phyloP scores from a whole-genome alignment of 2,113 vertebrate species.

The Sula dactylatra region DNA sequence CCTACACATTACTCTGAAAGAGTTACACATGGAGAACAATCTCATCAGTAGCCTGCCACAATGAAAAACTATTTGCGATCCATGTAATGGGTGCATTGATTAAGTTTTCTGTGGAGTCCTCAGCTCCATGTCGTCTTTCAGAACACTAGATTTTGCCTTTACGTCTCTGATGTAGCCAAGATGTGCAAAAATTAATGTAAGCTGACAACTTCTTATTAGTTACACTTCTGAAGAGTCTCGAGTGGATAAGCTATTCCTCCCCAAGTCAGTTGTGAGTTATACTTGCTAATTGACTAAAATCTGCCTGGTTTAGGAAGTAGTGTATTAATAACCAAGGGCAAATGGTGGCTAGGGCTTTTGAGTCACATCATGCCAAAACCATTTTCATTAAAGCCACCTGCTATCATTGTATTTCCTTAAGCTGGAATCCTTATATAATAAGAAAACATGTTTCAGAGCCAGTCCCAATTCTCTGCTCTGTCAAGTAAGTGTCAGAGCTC shows the following conservation, averaged over 20 bases:
- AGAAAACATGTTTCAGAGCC: not conserved
- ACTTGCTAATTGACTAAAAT: not conserved
- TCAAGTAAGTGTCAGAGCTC: not conserved
- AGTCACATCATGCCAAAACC: not conserved
- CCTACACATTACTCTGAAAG: not conserved
- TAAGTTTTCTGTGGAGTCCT: not conserved
- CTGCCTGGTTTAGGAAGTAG: not conserved
- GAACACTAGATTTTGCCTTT: not conserved
- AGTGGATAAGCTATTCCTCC: not conserved
- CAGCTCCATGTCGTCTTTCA: not conserved
- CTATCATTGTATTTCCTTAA: not conserved
- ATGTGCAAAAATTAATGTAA: conserved; percentile 34
- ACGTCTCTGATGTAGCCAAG: not conserved
- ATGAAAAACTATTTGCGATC: not conserved
- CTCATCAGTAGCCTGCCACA: not conserved
- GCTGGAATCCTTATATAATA: not conserved
- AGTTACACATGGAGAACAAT: not conserved
- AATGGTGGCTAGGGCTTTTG: not conserved
- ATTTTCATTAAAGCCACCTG: not conserved
- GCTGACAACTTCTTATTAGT: conserved; percentile 35
- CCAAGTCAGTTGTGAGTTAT: not conserved
- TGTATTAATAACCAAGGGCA: not conserved
- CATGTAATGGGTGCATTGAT: not conserved
- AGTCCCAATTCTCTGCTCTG: not conserved
- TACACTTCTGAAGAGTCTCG: conserved; percentile 23